These are phyloP conservation scores for Macaria notata DNA, from an alignment of 2,888 invertebrate genomes.

Conservation along the genomic window DNA sequence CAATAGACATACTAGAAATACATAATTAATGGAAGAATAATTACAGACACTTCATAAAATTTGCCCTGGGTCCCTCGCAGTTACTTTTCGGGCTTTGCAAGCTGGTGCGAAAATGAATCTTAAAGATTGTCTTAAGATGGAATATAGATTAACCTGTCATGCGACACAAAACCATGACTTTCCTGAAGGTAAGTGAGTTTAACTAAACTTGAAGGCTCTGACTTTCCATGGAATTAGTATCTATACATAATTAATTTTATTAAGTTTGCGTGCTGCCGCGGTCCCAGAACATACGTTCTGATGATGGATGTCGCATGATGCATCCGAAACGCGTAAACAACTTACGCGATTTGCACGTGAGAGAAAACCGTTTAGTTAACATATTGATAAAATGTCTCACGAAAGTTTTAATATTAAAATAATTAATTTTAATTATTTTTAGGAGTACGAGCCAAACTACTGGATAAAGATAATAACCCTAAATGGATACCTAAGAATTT, in stretches of 20 bases:
- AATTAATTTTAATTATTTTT: not conserved
- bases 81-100: slow-evolving; percentile 7
- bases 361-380: too few species aligned
- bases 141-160: slow-evolving; percentile 9
- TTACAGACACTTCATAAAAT: slow-evolving; percentile 1
- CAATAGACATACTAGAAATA: too few species aligned
- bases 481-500: slow-evolving; percentile 5
- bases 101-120: not conserved
- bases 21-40: too few species aligned
- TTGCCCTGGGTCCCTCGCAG: slow-evolving; percentile 5
- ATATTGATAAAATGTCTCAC: too few species aligned
- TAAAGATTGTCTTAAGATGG: slow-evolving; percentile 6
- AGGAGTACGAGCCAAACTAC: slow-evolving; percentile 4
- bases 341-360: too few species aligned
- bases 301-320: too few species aligned
- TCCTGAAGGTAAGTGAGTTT: not conserved
- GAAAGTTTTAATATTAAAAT: too few species aligned
- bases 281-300: too few species aligned
- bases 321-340: too few species aligned
- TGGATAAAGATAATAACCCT: slow-evolving; percentile 10
- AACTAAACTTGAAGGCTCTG: not conserved
- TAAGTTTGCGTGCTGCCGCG: too few species aligned
- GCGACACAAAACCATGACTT: slow-evolving; percentile 1
- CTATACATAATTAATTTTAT: too few species aligned
- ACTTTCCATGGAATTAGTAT: too few species aligned